Percentiles rank a stretch among this genome's conserved stretches.
phyloP scores from a whole-genome alignment of 1,140 invertebrate species.

The Lordiphosa stackelbergi region DNA sequence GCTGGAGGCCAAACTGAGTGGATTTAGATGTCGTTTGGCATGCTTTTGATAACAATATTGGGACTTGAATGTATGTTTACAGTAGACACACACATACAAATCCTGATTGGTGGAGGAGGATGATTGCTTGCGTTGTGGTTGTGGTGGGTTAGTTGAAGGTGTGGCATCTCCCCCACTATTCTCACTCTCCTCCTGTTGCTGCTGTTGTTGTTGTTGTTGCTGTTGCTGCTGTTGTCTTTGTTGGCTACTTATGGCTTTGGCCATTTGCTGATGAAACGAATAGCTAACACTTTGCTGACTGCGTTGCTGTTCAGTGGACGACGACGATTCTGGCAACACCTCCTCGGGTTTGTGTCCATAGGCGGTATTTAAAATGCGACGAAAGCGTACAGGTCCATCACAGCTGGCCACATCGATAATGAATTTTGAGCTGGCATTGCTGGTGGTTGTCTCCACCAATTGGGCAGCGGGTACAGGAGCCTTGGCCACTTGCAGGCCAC shows the following conservation, averaged over 20 bases:
- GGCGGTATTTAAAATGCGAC: slow-evolving; percentile 86
- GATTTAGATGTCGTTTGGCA: slow-evolving; percentile 83
- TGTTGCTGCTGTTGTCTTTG: slow-evolving; percentile 61
- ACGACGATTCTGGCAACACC: slow-evolving; percentile 43
- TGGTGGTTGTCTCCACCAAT: slow-evolving; percentile 14
- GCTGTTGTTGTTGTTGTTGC: slow-evolving; percentile 58
- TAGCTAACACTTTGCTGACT: slow-evolving; percentile 72
- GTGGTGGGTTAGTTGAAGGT: background rate
- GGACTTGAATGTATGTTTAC: slow-evolving; percentile 89
- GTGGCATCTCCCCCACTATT: slow-evolving; percentile 46
- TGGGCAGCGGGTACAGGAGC: slow-evolving; percentile 54
- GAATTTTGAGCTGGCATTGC: slow-evolving; percentile 72
- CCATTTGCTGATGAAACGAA: slow-evolving; percentile 77
- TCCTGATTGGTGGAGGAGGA: slow-evolving; percentile 56
- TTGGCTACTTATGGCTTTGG: slow-evolving; percentile 68
- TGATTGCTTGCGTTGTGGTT: slow-evolving; percentile 1
- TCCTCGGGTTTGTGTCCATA: slow-evolving; percentile 79
- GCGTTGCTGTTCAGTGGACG: slow-evolving; percentile 50
- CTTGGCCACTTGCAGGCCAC: slow-evolving; percentile 54
- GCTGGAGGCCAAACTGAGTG: slow-evolving; percentile 72
- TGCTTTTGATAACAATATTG: slow-evolving; percentile 90
- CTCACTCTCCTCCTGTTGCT: slow-evolving; percentile 66
- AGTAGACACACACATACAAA: slow-evolving; percentile 85
- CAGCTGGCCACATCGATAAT: slow-evolving; percentile 90
- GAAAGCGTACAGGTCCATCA: slow-evolving; percentile 91